A percentile compares a stretch with the other conserved stretches of the same genome.
Conservation (phyloP, 2,888 invertebrate species). For the Cenopis cana region DNA sequence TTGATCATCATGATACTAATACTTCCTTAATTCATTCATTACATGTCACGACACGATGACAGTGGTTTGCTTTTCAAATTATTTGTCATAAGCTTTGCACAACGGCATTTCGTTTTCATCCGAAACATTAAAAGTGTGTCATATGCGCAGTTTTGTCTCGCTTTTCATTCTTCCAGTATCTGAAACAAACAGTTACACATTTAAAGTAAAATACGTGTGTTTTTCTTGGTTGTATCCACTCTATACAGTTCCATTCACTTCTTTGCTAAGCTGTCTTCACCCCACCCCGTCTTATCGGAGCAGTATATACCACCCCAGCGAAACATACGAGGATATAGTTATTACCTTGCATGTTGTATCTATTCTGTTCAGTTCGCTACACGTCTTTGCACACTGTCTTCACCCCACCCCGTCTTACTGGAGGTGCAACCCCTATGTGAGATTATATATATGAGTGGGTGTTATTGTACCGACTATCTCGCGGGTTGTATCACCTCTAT, state of each 20-base stretch:
- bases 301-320: constrained; percentile 26
- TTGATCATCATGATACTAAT: no score
- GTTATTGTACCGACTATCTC: not conserved
- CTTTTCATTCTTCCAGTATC: not conserved
- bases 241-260: constrained; percentile 61
- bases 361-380: constrained; percentile 50
- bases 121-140: not conserved
- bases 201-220: not conserved
- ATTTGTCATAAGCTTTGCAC: not conserved
- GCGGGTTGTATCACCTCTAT: constrained; percentile 4
- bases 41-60: not conserved
- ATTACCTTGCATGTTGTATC: constrained; percentile 12
- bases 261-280: constrained; percentile 81
- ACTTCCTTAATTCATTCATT: not conserved
- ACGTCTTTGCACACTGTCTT: constrained; percentile 81
- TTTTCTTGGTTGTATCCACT: constrained; percentile 3
- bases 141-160: not conserved
- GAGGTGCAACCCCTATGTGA: constrained; percentile 42
- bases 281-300: constrained; percentile 72
- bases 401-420: constrained; percentile 77
- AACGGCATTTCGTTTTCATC: not conserved
- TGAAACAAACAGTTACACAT: constrained; percentile 1
- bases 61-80: not conserved
- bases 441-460: constrained; percentile 1
- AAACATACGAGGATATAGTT: constrained; percentile 23